Evolutionary conservation across 2,113 vertebrate genomes (phyloP).

Genomic region (Indri indri): DNA sequence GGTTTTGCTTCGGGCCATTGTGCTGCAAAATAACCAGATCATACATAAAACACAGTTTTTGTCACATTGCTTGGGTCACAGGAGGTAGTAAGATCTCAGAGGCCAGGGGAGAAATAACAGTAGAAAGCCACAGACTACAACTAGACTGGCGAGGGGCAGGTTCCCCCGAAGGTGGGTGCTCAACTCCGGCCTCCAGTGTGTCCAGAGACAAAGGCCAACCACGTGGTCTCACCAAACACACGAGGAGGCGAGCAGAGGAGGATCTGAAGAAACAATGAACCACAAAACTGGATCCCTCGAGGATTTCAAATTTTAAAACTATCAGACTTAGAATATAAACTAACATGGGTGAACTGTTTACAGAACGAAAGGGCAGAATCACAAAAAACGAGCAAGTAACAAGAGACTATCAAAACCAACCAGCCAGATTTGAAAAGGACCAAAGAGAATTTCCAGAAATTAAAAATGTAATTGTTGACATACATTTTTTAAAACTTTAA

Average conservation of each 20-base stretch:
- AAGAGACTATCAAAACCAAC: not conserved
- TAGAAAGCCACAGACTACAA: not conserved
- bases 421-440: not conserved
- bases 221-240: not conserved
- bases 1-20: not conserved
- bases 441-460: not conserved
- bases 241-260: not conserved
- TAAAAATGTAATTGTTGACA: constrained; percentile 3
- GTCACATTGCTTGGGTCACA: not conserved
- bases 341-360: not conserved
- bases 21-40: not conserved
- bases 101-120: not conserved
- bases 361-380: not conserved
- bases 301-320: not conserved
- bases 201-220: not conserved
- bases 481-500: not conserved
- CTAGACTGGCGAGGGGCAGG: not conserved
- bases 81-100: not conserved
- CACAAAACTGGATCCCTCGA: not conserved
- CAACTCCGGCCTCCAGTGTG: not conserved
- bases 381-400: not conserved
- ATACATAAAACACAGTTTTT: not conserved
- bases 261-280: not conserved
- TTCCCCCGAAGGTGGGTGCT: not conserved
- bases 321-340: not conserved